These are phyloP conservation scores for Hypolimnas misippus DNA, from an alignment of 2,888 invertebrate genomes.

Conservation along the genomic window DNA sequence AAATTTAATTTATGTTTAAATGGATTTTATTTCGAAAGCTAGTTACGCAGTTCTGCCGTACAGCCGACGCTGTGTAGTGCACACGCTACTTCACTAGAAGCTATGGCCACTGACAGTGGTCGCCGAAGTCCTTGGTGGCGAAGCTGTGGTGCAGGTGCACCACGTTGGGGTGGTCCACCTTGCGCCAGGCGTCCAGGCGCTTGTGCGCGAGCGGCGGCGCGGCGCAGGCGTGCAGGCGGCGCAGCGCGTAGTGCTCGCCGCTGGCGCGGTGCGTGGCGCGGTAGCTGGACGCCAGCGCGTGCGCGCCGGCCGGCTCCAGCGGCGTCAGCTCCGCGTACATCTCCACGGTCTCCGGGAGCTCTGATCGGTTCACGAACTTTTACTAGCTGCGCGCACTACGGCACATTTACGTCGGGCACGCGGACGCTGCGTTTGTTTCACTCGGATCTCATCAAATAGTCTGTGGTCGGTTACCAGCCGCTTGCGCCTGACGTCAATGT, in stretches of 20 bases:
- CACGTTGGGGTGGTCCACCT: conserved; percentile 96
- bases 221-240: conserved; percentile 54
- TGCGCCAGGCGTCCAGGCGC: conserved; percentile 97
- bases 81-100: too few species aligned
- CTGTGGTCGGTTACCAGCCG: too few species aligned
- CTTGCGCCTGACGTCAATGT: too few species aligned
- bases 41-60: not conserved
- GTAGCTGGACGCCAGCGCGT: conserved; percentile 93
- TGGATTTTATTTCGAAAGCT: too few species aligned
- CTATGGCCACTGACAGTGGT: conserved; percentile 96
- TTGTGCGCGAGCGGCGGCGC: conserved; percentile 85
- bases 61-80: too few species aligned
- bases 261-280: conserved; percentile 95
- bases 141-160: conserved; percentile 96
- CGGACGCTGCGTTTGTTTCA: too few species aligned
- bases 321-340: conserved; percentile 95
- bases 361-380: too few species aligned
- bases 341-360: conserved; percentile 94
- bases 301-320: conserved; percentile 87
- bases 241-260: conserved; percentile 92
- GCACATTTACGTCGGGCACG: too few species aligned
- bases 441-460: too few species aligned
- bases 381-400: too few species aligned
- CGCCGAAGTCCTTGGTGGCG: conserved; percentile 97
- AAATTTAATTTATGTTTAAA: too few species aligned